Conservation (phyloP, 2,888 invertebrate genomes). For the Neria commutata region DNA sequence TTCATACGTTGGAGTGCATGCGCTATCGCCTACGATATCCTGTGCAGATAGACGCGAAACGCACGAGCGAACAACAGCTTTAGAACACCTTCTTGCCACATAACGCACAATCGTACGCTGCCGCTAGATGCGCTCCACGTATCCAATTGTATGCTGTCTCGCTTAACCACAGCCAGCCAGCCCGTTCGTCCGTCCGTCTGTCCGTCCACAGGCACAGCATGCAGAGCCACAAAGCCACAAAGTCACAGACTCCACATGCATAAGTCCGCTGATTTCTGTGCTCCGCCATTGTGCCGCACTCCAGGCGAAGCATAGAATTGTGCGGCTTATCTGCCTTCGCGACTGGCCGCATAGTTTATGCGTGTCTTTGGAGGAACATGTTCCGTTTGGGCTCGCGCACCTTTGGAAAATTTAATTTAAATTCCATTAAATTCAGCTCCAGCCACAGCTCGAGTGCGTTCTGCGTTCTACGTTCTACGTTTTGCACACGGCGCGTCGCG, state of each 20-base stretch:
- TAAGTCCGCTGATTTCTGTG: not conserved
- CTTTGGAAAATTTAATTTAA: slow-evolving; percentile 26
- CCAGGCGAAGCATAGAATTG: not conserved
- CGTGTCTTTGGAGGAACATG: slow-evolving; percentile 11
- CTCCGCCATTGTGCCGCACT: not conserved
- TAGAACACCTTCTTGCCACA: not conserved
- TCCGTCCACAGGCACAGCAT: no score
- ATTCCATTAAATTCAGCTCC: slow-evolving; percentile 23
- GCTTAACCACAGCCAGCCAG: not conserved
- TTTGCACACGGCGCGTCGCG: no score
- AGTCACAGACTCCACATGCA: not conserved
- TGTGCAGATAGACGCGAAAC: not conserved
- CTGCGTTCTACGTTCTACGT: not conserved
- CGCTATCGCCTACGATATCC: slow-evolving; percentile 2
- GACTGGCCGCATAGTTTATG: not conserved
- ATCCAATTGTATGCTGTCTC: not conserved
- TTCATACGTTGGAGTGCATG: not conserved
- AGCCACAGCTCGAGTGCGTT: not conserved
- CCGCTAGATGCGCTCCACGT: not conserved
- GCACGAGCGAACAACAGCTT: not conserved
- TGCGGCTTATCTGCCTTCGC: slow-evolving; percentile 2
- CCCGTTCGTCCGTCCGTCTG: no score
- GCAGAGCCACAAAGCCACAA: no score
- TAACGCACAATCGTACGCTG: not conserved
- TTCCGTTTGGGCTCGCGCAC: slow-evolving; percentile 16